phyloP scores from a whole-genome alignment of 1,140 invertebrate genomes.

The Drosophila truncata region DNA sequence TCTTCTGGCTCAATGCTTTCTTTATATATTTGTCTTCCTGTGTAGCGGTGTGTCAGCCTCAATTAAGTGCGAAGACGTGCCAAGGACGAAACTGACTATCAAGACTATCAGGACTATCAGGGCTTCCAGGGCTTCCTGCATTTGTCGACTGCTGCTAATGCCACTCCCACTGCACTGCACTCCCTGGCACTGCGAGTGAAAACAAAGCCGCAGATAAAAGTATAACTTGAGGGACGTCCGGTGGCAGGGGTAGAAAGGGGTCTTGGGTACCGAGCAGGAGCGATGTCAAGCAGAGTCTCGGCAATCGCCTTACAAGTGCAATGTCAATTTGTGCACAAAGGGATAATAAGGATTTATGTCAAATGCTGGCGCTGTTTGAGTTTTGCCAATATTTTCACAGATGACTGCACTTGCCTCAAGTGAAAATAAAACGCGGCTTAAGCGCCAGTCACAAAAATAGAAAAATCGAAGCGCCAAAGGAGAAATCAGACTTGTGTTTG shows the following conservation, averaged over 20 bases:
- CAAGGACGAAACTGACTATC: constrained; percentile 27
- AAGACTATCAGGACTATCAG: constrained; percentile 16
- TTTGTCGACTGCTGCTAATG: constrained; percentile 49
- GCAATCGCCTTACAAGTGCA: constrained; percentile 78
- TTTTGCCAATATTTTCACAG: constrained; percentile 76
- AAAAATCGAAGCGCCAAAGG: constrained; percentile 10
- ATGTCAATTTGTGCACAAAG: constrained; percentile 77
- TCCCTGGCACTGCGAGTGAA: constrained; percentile 29
- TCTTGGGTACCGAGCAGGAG: not conserved
- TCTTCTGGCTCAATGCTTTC: not conserved
- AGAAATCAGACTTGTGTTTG: constrained; percentile 7
- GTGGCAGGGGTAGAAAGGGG: not conserved
- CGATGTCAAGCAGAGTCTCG: constrained; percentile 53
- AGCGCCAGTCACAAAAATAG: constrained; percentile 14
- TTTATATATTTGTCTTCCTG: not conserved
- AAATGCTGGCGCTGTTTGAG: constrained; percentile 73
- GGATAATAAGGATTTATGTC: constrained; percentile 80
- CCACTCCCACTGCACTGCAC: constrained; percentile 40
- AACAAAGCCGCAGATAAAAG: constrained; percentile 62
- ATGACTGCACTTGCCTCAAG: constrained; percentile 65
- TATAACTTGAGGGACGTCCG: constrained; percentile 19
- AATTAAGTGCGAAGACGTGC: constrained; percentile 52
- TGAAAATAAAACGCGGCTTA: constrained; percentile 65
- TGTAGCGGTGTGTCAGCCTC: constrained; percentile 32
- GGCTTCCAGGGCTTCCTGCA: constrained; percentile 35